Evolutionary conservation across 2,888 invertebrate genomes (phyloP).

Genomic region (Alsophila aescularia): DNA sequence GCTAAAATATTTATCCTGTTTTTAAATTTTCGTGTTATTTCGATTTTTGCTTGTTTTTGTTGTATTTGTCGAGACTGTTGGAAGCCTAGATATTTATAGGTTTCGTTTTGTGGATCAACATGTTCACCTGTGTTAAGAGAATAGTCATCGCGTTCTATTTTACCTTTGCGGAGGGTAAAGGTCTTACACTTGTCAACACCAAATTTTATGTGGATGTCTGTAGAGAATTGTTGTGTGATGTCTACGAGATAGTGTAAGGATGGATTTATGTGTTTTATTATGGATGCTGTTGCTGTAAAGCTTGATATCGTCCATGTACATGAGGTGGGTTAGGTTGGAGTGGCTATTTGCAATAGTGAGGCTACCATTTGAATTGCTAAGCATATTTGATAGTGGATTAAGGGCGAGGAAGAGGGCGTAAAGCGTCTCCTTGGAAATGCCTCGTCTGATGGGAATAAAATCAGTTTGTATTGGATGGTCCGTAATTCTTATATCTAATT

Average conservation of each 20-base stretch:
- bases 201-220: constrained; percentile 11
- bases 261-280: too few relatives aligned
- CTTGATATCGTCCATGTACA: not conserved
- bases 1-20: not conserved
- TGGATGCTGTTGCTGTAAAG: not conserved
- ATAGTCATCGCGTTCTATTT: not conserved
- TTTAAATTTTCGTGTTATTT: not conserved
- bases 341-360: too few relatives aligned
- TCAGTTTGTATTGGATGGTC: not conserved
- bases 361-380: not conserved
- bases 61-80: not conserved
- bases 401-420: not conserved
- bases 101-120: not conserved
- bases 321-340: not conserved
- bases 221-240: constrained; percentile 15
- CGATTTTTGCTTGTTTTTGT: too few relatives aligned
- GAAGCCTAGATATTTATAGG: not conserved
- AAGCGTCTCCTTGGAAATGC: constrained; percentile 4
- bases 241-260: constrained; percentile 3
- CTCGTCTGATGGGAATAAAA: not conserved
- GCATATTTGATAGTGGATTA: not conserved
- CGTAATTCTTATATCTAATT: not conserved
- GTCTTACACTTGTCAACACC: constrained; percentile 20
- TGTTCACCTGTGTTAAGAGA: not conserved
- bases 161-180: not conserved